Conservation (phyloP, 2,888 invertebrate species). For the Ethmia dodecea region DNA sequence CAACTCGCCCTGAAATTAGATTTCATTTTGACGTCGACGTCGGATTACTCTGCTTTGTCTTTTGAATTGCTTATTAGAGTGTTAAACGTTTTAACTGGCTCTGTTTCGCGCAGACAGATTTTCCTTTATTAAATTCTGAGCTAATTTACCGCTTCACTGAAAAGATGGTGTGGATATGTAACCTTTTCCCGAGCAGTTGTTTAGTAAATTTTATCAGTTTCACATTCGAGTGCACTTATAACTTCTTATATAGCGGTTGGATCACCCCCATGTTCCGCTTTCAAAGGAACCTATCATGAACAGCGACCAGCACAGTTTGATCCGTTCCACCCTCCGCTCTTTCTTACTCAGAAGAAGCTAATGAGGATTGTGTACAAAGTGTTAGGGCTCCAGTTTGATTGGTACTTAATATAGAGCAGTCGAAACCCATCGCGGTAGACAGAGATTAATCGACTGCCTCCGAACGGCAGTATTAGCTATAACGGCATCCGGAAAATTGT, state of each 20-base stretch:
- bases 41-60: slow-evolving; percentile 35
- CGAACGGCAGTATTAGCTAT: slow-evolving; percentile 65
- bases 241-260: slow-evolving; percentile 43
- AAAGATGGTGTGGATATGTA: no score
- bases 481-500: slow-evolving; percentile 71
- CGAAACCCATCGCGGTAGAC: slow-evolving; percentile 60
- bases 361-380: slow-evolving; percentile 39
- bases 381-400: slow-evolving; percentile 41
- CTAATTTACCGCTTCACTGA: no score
- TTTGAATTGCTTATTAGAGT: slow-evolving; percentile 31
- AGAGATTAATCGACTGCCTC: slow-evolving; percentile 67
- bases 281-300: slow-evolving; percentile 41
- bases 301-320: slow-evolving; percentile 32
- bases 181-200: no score
- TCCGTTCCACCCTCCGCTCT: slow-evolving; percentile 21
- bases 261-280: slow-evolving; percentile 35
- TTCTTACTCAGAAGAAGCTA: slow-evolving; percentile 27
- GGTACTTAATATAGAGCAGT: slow-evolving; percentile 53
- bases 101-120: slow-evolving; percentile 13
- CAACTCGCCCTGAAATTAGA: slow-evolving; percentile 24
- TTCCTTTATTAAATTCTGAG: slow-evolving; percentile 1
- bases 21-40: slow-evolving; percentile 25
- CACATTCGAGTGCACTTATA: slow-evolving; percentile 47
- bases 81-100: slow-evolving; percentile 22
- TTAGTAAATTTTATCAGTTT: slow-evolving; percentile 42